Evolutionary conservation across 2,888 invertebrate genomes (phyloP).

Genomic region (Sturmia bella): DNA sequence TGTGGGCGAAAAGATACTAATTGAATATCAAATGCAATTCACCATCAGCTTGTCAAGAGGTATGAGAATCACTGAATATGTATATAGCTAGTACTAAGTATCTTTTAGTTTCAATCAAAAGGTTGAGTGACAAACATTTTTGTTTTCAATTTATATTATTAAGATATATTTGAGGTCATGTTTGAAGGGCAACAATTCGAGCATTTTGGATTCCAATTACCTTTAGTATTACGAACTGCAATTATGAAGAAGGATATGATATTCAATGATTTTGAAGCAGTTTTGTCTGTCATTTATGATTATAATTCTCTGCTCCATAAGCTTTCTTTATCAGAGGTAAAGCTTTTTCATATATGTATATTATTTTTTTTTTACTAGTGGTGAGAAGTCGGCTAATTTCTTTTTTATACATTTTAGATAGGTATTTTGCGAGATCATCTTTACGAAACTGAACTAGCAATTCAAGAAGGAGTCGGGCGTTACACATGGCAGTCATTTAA

Average conservation of each 20-base stretch:
- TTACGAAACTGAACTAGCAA: slow-evolving; percentile 87
- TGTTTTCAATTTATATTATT: background rate
- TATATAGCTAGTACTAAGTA: background rate
- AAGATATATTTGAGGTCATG: slow-evolving; percentile 86
- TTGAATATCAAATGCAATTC: slow-evolving; percentile 87
- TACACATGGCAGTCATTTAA: slow-evolving; percentile 94
- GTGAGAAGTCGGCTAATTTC: background rate
- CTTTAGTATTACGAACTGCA: slow-evolving; percentile 83
- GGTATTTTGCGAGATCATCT: slow-evolving; percentile 87
- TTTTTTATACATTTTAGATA: slow-evolving; percentile 81
- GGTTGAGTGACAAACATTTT: slow-evolving; percentile 5
- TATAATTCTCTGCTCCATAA: slow-evolving; percentile 86
- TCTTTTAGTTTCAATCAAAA: background rate
- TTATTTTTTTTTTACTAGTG: background rate
- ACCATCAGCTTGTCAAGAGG: slow-evolving; percentile 84
- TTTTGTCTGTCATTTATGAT: slow-evolving; percentile 84
- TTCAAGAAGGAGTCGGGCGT: slow-evolving; percentile 90
- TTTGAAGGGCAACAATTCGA: slow-evolving; percentile 90
- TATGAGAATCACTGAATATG: slow-evolving; percentile 43
- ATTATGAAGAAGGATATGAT: slow-evolving; percentile 83
- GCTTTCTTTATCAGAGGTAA: slow-evolving; percentile 88
- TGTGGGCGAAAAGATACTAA: slow-evolving; percentile 86
- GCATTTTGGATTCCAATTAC: slow-evolving; percentile 85
- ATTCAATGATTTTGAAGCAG: slow-evolving; percentile 85
- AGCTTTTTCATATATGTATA: slow-evolving; percentile 8